A percentile compares a stretch with the other conserved stretches of the same genome.
These are phyloP conservation scores for Macheiramphus alcinus DNA, from an alignment of 2,113 vertebrate species.

Conservation along the genomic window DNA sequence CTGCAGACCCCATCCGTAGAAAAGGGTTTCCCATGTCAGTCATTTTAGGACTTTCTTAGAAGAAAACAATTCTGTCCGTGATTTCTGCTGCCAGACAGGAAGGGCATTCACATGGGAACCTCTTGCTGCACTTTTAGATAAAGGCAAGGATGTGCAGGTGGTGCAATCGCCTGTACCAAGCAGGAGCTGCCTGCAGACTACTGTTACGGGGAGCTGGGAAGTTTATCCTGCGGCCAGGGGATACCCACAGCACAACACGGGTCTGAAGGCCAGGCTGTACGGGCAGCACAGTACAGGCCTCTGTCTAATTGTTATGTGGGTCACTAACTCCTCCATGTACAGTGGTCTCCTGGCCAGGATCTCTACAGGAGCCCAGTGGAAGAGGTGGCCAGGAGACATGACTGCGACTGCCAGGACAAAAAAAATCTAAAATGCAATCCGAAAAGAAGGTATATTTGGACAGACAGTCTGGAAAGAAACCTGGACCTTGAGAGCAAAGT, in stretches of 20 bases:
- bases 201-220: fast-evolving
- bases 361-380: neutral
- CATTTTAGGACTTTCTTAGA: neutral
- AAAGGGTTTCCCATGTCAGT: neutral
- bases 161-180: neutral
- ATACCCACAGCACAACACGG: fast-evolving
- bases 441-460: neutral
- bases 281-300: neutral
- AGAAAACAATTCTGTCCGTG: neutral
- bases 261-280: neutral
- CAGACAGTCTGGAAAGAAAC: neutral
- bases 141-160: neutral
- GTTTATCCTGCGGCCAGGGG: neutral
- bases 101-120: neutral
- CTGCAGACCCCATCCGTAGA: neutral
- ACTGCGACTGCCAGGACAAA: neutral
- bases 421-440: neutral
- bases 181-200: neutral
- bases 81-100: neutral
- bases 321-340: neutral
- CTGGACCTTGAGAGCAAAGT: neutral
- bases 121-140: neutral
- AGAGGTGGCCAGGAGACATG: neutral
- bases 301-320: fast-evolving
- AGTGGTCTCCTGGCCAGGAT: neutral